These are phyloP conservation scores for Gulo gulo DNA, from an alignment of 2,113 vertebrate genomes.

Conservation along the genomic window DNA sequence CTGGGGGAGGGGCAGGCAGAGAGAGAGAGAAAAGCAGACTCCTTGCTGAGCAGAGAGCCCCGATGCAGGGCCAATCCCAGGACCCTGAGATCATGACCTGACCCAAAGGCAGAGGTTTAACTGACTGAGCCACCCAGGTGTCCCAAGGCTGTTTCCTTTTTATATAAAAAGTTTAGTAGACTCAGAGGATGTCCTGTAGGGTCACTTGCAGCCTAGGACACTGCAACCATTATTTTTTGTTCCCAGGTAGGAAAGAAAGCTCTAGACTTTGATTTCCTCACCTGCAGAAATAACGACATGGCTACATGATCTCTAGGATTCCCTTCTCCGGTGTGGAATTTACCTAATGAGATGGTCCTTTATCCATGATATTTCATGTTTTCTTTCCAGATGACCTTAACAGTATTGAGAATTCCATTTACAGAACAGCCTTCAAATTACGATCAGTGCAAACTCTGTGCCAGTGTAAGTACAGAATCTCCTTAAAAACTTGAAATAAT, in stretches of 20 bases:
- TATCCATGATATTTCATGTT: conserved; percentile 31
- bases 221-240: background rate
- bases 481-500: background rate
- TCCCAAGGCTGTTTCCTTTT: background rate
- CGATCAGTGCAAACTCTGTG: conserved; percentile 86
- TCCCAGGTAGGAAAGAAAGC: background rate
- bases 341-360: background rate
- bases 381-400: conserved; percentile 81
- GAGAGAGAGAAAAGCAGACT: background rate
- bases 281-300: background rate
- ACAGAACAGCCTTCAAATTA: conserved; percentile 89
- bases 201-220: background rate
- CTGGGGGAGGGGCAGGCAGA: background rate
- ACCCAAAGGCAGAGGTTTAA: background rate
- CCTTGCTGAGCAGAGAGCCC: background rate
- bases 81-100: background rate
- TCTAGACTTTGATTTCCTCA: background rate
- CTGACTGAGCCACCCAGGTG: background rate
- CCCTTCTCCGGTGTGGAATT: background rate
- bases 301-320: background rate
- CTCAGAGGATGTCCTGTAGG: background rate
- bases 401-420: conserved; percentile 82
- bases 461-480: conserved; percentile 82
- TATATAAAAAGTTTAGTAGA: background rate
- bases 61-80: background rate